phyloP scores from a whole-genome alignment of 2,113 vertebrate species.

The Triplophysa siluroides region DNA sequence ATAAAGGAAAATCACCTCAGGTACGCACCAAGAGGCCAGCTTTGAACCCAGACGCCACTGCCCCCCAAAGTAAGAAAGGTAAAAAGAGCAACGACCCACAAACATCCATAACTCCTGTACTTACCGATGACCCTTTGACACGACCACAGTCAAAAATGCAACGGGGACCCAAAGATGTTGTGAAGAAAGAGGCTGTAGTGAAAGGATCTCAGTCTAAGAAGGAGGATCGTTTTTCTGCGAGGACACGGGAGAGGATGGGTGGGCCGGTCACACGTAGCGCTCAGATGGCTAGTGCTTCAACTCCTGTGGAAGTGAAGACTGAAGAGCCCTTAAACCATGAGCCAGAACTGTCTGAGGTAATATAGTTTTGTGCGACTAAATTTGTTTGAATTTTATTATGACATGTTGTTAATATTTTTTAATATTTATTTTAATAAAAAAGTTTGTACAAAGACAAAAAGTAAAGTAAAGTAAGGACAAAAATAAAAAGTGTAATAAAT shows the following conservation, averaged over 20 bases:
- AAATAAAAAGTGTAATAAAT: no score
- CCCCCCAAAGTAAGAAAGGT: constrained; percentile 76
- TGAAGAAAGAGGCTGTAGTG: constrained; percentile 73
- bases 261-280: constrained; percentile 91
- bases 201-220: constrained; percentile 75
- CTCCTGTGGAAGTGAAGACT: constrained; percentile 76
- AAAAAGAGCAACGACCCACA: constrained; percentile 80
- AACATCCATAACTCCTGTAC: constrained; percentile 45
- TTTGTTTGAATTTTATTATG: background rate
- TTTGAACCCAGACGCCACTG: constrained; percentile 61
- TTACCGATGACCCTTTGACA: constrained; percentile 54
- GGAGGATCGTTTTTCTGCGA: constrained; percentile 82
- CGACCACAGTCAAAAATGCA: constrained; percentile 75
- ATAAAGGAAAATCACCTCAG: constrained; percentile 72
- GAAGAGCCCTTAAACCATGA: constrained; percentile 79
- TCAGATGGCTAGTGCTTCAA: constrained; percentile 79
- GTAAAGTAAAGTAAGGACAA: no score
- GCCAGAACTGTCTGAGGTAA: constrained; percentile 76
- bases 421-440: no score
- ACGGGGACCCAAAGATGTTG: constrained; percentile 79
- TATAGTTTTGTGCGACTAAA: constrained; percentile 44
- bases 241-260: constrained; percentile 82
- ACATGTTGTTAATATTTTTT: no score
- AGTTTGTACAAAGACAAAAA: no score
- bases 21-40: constrained; percentile 76